phyloP scores from a whole-genome alignment of 1,140 invertebrate genomes.

The Chlorops oryzae region DNA sequence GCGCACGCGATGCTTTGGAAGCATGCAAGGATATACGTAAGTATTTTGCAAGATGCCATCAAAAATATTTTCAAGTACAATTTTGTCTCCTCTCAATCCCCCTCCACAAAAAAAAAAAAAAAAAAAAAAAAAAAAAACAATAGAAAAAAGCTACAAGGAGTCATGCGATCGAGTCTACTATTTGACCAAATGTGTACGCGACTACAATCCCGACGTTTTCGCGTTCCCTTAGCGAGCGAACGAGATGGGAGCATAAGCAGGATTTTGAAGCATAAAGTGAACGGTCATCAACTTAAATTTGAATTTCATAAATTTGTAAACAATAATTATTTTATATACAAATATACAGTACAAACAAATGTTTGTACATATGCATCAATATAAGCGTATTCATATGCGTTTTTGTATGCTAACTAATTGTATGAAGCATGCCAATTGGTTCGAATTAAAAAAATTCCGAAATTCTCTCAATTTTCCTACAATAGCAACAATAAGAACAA shows the following conservation, averaged over 20 bases:
- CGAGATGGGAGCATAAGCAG: background rate
- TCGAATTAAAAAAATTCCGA: too few relatives aligned
- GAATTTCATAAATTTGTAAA: constrained; percentile 1
- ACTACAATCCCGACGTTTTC: constrained; percentile 24
- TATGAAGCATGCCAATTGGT: too few relatives aligned
- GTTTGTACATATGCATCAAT: constrained; percentile 1
- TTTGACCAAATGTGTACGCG: constrained; percentile 33
- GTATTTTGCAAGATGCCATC: constrained; percentile 13
- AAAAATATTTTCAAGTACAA: too few relatives aligned
- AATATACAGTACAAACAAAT: constrained; percentile 8
- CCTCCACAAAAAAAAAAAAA: too few relatives aligned
- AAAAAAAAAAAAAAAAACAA: too few relatives aligned
- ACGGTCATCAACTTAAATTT: too few relatives aligned
- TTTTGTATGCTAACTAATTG: too few relatives aligned
- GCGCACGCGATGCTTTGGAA: constrained; percentile 22
- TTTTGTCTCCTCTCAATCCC: background rate
- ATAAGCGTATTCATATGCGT: too few relatives aligned
- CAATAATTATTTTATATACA: too few relatives aligned
- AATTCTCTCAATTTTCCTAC: too few relatives aligned
- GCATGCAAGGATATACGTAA: constrained; percentile 39
- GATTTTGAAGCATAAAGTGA: too few relatives aligned
- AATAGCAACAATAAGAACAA: too few relatives aligned
- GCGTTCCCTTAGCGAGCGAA: constrained; percentile 27
- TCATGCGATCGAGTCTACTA: constrained; percentile 31
- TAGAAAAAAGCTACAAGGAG: constrained; percentile 33